Base-by-base conservation (phyloP, 2,113 vertebrate species). In the Upupa epops region DNA sequence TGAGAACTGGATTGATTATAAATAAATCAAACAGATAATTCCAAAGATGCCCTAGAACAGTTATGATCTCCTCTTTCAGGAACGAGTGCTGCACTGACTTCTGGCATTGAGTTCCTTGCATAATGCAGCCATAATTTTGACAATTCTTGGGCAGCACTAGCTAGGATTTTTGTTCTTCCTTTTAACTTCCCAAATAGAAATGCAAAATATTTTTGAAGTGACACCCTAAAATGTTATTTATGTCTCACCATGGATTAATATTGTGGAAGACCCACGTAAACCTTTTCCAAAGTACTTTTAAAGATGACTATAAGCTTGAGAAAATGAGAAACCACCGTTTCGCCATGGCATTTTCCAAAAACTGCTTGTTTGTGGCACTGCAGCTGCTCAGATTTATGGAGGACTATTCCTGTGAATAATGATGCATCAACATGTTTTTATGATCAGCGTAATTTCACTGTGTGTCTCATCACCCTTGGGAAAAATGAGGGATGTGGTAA, bases 11-110 rank as follows among this genome's bases (percentile, higher is more conserved):
- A 45, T 69, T 93, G 48, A 45, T 69, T 93, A 84, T 88, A 94
- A 93, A 95, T 94, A 94, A 93, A 93, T 87, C 77, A 89, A 83
- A 66, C 16, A 70, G 31, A 82, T 84, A 49, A 85, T 95, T 95
- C 84, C 81, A 80, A 93, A 90, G 84, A 84, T 66, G 34, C 70
- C 90, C 61, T 88, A 94, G 88, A 90, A 95, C 72, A 58, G 71
- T 80, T 90, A 65, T 48, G 42, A 85, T 75, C 75, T 77, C 55
- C 22, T 69, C 92, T 87, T 90, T 88, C 86, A 87, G 71, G 79
- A 84, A 63, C 84, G 74, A 84, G 16, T 66, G 74, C 31, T 83
- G 71, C 71, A 56, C 78, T 93, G 82, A 83, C 82, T 94, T 86
- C 90, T 94, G 91, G 84, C 91, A 94, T 55, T 45, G 75, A 58